Evolutionary conservation across 2,797 vertebrate genomes (phyloP).

Genomic region (Monodelphis domestica): DNA sequence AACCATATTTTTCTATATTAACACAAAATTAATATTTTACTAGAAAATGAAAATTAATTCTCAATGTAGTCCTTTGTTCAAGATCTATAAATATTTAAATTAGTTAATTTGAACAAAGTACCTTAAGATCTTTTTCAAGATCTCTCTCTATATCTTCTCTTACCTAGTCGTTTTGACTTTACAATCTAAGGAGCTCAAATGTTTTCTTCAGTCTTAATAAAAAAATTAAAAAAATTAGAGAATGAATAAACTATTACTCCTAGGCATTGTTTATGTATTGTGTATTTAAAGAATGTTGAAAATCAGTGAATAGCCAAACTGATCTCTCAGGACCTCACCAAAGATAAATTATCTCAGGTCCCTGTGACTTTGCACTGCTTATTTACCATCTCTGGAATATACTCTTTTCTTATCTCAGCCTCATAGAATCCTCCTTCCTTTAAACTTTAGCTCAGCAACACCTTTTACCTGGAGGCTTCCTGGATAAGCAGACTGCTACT

Average conservation of each 20-base stretch:
- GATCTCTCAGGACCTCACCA: background rate
- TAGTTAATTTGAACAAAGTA: background rate
- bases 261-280: background rate
- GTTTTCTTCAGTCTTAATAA: background rate
- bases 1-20: background rate
- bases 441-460: background rate
- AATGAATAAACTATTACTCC: background rate
- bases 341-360: background rate
- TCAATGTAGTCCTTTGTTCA: background rate
- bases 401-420: background rate
- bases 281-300: background rate
- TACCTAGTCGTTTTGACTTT: background rate
- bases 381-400: background rate
- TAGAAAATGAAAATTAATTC: background rate
- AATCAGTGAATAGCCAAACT: background rate
- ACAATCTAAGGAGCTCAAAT: background rate
- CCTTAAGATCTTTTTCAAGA: background rate
- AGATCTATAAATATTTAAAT: background rate
- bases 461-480: background rate
- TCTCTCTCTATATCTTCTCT: background rate
- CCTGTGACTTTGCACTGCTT: background rate
- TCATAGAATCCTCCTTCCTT: background rate
- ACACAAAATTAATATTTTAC: background rate
- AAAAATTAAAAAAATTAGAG: background rate
- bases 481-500: background rate